phyloP scores from a whole-genome alignment of 2,797 vertebrate species.

The Cirrhinus mrigala region DNA sequence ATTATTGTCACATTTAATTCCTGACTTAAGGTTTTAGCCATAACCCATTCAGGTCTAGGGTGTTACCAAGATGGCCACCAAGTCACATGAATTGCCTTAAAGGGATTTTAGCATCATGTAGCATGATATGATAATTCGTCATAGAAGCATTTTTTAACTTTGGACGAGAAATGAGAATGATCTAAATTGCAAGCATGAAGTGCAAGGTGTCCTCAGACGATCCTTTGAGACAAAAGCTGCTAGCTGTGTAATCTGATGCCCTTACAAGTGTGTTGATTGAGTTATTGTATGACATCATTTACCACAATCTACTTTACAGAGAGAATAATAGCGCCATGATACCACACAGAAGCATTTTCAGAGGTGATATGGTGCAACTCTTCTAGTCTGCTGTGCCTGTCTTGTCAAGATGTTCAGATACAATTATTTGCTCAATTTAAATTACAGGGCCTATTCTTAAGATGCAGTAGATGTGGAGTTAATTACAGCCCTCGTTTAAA shows the following conservation, averaged over 20 bases:
- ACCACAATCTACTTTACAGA: slow-evolving; percentile 24
- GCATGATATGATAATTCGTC: not conserved
- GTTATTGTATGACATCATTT: slow-evolving; percentile 39
- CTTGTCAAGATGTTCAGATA: slow-evolving; percentile 18
- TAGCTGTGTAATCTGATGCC: slow-evolving; percentile 41
- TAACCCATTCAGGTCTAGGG: not conserved
- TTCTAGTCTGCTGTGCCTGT: not conserved
- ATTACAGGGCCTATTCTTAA: slow-evolving; percentile 40
- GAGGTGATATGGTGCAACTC: not conserved
- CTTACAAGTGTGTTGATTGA: slow-evolving; percentile 23
- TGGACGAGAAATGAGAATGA: slow-evolving; percentile 3
- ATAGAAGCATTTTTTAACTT: not conserved
- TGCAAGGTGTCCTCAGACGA: not conserved
- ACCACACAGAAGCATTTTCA: slow-evolving; percentile 12
- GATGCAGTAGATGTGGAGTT: slow-evolving; percentile 23
- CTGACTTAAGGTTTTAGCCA: not conserved
- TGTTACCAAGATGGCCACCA: not conserved
- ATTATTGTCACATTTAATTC: not conserved
- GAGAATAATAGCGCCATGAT: slow-evolving; percentile 10
- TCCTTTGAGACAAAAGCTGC: slow-evolving; percentile 11
- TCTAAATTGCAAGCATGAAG: not conserved
- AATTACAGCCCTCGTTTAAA: slow-evolving; percentile 35
- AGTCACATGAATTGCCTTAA: not conserved
- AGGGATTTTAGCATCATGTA: not conserved
- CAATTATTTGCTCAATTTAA: slow-evolving; percentile 41